phyloP scores from a whole-genome alignment of 1,140 invertebrate genomes.

The Chironomus striatipennis region DNA sequence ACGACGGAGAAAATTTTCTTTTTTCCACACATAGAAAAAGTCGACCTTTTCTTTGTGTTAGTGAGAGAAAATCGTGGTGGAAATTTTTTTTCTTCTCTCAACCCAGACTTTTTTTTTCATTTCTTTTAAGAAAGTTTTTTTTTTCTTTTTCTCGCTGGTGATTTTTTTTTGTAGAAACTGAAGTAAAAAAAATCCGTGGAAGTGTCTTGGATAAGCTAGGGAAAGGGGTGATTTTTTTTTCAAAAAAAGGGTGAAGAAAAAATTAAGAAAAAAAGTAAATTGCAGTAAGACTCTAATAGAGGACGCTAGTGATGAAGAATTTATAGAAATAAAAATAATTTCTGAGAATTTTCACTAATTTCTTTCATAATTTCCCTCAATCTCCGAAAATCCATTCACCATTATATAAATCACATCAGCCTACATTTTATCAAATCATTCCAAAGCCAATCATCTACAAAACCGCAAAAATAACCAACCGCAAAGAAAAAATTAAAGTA shows the following conservation, averaged over 20 bases:
- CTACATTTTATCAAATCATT: background rate
- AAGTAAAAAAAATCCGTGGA: background rate
- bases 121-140: background rate
- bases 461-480: slow-evolving; percentile 22
- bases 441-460: background rate
- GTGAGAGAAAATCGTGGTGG: slow-evolving; percentile 11
- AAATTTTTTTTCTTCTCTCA: background rate
- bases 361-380: background rate
- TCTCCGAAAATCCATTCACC: background rate
- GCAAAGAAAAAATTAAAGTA: slow-evolving; percentile 13
- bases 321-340: background rate
- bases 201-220: background rate
- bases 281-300: background rate
- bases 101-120: background rate
- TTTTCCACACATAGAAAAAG: background rate
- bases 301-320: background rate
- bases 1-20: slow-evolving; percentile 18
- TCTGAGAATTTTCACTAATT: background rate
- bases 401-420: background rate
- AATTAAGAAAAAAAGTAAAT: background rate
- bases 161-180: too few relatives aligned
- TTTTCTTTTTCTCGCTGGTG: background rate
- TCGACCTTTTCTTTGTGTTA: background rate
- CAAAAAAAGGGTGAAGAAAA: slow-evolving; percentile 7
- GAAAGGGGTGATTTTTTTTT: background rate